A percentile compares a stretch with the other conserved stretches of the same genome.
Evolutionary conservation across 30 jellyfish, hydroid and myxozoan species (phyloP).

Genomic region (Sanderia malayensis): DNA sequence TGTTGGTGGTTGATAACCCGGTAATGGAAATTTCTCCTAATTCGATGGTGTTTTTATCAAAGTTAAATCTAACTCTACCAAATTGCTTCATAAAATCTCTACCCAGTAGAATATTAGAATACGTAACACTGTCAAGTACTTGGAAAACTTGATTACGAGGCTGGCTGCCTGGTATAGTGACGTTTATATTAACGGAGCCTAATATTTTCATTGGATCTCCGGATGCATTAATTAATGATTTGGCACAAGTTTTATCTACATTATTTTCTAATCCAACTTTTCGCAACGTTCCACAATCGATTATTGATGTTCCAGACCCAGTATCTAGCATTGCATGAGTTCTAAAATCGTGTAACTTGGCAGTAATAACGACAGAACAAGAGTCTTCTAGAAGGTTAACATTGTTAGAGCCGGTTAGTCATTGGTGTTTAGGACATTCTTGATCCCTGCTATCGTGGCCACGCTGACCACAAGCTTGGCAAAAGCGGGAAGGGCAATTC

Average conservation of each 20-base stretch:
- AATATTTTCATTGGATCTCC: constrained; percentile 47
- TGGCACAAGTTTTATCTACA: constrained; percentile 21
- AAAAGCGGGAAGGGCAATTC: constrained; percentile 53
- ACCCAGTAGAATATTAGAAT: constrained; percentile 9
- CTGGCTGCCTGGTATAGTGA: constrained; percentile 20
- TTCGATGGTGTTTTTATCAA: constrained; percentile 10
- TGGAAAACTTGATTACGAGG: constrained; percentile 24
- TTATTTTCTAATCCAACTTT: constrained; percentile 23
- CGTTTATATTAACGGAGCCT: constrained; percentile 24
- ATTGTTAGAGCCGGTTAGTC: constrained; percentile 35
- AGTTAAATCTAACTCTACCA: constrained; percentile 12
- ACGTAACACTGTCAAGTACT: constrained; percentile 26
- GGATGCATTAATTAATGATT: constrained; percentile 49
- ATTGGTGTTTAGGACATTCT: constrained; percentile 54
- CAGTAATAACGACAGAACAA: constrained; percentile 40
- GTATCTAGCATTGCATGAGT: constrained; percentile 50
- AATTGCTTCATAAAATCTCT: constrained; percentile 34
- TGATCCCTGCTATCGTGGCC: constrained; percentile 54
- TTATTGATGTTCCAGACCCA: constrained; percentile 41
- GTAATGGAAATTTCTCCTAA: constrained; percentile 31
- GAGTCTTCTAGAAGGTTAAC: constrained; percentile 8
- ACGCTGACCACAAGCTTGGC: constrained; percentile 78
- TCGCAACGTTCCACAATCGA: constrained; percentile 47
- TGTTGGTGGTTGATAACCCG: constrained; percentile 31
- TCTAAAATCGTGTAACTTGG: constrained; percentile 27